Base-by-base conservation (phyloP, 2,113 vertebrate species). In the Salminus brasiliensis region DNA sequence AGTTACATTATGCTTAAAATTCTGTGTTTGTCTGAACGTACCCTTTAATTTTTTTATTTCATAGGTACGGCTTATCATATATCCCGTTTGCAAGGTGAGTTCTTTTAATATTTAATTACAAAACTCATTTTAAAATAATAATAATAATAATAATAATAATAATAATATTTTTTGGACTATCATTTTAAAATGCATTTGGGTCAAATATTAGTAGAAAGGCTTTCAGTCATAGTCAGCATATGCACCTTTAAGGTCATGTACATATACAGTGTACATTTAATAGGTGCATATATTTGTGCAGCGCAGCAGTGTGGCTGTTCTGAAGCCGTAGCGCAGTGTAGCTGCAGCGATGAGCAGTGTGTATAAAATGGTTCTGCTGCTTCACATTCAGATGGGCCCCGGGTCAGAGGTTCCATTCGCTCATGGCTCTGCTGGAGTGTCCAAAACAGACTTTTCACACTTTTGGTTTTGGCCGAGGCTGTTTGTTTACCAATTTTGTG, bases 51-150 rank as follows among this genome's bases (percentile, higher is more conserved):
- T 6, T 30, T 53, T 59, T 74, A 6, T 59, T 59, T 55, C 43
- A 59, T 70, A 83, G 84, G 84, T 85, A 85, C 43, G 71, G 84
- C 39, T 68, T 85, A 55, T 85, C 84, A 23, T 85, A 76, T 76
- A 85, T 85, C 81, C 84, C 84, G 0, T 85, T 85, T 76, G 84
- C 84, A 62, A 81, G 84, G 81, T 85, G 18, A 80, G 84, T 70
- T 49, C n/a, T 21, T 36, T 34, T 53, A 29, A 32, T 18, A 23
- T n/a, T 5, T 1, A 21, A 30, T 57, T 18, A 18, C 32, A 21
- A n/a, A 59, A 1, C 9, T 52, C 32, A 55, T 63, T 41, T 55
- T 2, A 13, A 66, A 65, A 21, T 4, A 9, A 6, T 41, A n/a
- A 16, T 43, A 3, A 34, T 4, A n/a, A 34, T n/a, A n/a, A n/a